Evolutionary conservation across 2,888 invertebrate genomes (phyloP), one percentile per base, ranked within the genome.

Genomic region (Hemicrepidius hirtus): DNA sequence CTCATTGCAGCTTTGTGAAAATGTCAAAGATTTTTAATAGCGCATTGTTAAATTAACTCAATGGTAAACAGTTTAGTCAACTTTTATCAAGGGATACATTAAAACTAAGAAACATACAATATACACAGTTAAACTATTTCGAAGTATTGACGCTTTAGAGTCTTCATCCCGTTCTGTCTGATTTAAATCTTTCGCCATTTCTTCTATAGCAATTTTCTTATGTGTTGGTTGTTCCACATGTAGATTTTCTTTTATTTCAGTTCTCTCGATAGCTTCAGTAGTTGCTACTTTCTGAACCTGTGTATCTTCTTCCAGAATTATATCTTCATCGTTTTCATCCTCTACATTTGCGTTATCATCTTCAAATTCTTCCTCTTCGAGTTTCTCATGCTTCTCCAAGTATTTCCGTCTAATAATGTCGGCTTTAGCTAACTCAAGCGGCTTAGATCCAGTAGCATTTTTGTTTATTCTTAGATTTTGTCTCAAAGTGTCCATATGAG

Each of bases 331-430:
- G 20, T 68, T 46, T 7, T 50, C 53, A 28, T 78, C 78, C 5
- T 75, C 76, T 7, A 71, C 74, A 6, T 73, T 67, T 16, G 64
- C 41, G 41, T 77, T 74, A 10, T 73, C 76, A 9, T 73, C 74
- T 13, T 71, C 64, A 21, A 60, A 63, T 16, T 67, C 24, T 24
- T 24, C 55, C 16, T 72, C 69, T 9, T 71, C 66, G 3, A 44
- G 3, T n/a, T 13, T 13, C 1, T n/a, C 3, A 41, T n/a, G 16
- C 41, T n/a, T 55, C 64, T 53, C 16, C 12, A 44, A 60, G 21
- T 35, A 18, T 59, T 12, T 24, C 24, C 20, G 28, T 60, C 21
- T 49, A 12, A 40, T 18, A 12, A n/a, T 12, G 10, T 21, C 13
- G n/a, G n/a, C 16, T 13, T 24, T 35, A 49, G 3, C n/a, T 13